These are phyloP conservation scores for Baccha elongata DNA, from an alignment of 2,888 invertebrate species.

Conservation along the genomic window DNA sequence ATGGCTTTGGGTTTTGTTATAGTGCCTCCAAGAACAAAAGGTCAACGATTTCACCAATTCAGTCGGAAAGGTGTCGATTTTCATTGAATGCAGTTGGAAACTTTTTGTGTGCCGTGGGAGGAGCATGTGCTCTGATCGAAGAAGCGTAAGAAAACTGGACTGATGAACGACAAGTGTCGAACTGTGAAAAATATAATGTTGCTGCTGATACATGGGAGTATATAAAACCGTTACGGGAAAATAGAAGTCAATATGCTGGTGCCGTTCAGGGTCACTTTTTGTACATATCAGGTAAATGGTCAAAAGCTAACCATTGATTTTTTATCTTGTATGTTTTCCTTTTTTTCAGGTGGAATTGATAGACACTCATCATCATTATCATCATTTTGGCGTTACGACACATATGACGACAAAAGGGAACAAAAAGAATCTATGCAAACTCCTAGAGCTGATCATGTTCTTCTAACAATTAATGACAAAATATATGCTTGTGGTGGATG, in stretches of 20 bases:
- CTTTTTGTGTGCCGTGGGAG: too few species aligned
- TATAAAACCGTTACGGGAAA: constrained; percentile 84
- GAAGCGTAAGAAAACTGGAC: too few species aligned
- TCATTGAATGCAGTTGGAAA: too few species aligned
- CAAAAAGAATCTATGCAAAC: constrained; percentile 84
- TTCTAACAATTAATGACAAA: constrained; percentile 84
- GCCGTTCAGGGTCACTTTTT: constrained; percentile 80
- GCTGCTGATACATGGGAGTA: constrained; percentile 84
- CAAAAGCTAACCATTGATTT: neutral
- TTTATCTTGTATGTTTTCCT: constrained; percentile 65
- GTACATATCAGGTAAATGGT: constrained; percentile 79
- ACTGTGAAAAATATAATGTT: constrained; percentile 86
- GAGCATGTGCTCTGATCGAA: too few species aligned
- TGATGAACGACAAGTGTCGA: constrained; percentile 79
- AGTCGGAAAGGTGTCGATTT: constrained; percentile 86
- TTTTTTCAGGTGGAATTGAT: constrained; percentile 79
- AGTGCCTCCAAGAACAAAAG: constrained; percentile 86
- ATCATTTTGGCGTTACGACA: constrained; percentile 84
- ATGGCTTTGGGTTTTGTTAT: constrained; percentile 88
- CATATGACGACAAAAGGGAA: constrained; percentile 84
- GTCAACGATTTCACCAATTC: constrained; percentile 87
- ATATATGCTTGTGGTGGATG: constrained; percentile 87
- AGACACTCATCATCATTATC: constrained; percentile 82
- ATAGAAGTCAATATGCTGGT: constrained; percentile 86
- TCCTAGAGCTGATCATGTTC: constrained; percentile 86